A percentile compares a stretch with the other conserved stretches of the same genome.
These are phyloP conservation scores for Arctopsyche grandis DNA, from an alignment of 1,140 invertebrate species.

Conservation along the genomic window DNA sequence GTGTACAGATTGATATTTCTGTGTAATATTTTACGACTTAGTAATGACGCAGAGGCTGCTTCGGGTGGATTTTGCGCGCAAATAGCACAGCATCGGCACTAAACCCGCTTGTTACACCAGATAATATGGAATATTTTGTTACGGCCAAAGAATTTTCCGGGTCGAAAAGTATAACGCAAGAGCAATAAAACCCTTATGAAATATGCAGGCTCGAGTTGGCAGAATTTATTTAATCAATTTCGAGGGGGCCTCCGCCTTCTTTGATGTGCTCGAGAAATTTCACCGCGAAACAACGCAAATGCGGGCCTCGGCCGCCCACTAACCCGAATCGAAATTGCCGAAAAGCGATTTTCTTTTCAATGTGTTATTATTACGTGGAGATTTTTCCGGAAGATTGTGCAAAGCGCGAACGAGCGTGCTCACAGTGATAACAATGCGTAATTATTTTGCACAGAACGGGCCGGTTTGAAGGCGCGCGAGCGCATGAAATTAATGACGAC, in stretches of 20 bases:
- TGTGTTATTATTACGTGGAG: not conserved
- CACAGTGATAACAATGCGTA: not conserved
- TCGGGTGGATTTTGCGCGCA: not conserved
- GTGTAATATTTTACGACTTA: not conserved
- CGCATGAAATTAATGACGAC: too few species aligned
- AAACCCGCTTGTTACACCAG: constrained; percentile 29
- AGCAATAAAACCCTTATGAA: constrained; percentile 48
- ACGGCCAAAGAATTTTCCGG: constrained; percentile 42
- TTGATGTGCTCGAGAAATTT: constrained; percentile 38
- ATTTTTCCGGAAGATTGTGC: not conserved
- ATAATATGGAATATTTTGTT: constrained; percentile 42
- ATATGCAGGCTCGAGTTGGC: constrained; percentile 41
- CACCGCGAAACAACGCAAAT: not conserved
- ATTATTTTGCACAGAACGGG: not conserved
- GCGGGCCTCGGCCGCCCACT: not conserved
- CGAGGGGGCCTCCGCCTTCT: constrained; percentile 3
- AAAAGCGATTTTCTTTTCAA: constrained; percentile 16
- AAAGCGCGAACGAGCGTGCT: not conserved
- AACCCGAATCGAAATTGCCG: not conserved
- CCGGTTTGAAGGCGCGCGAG: too few species aligned
- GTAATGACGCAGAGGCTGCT: not conserved
- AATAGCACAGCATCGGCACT: constrained; percentile 14
- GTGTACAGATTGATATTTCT: not conserved
- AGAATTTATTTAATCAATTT: constrained; percentile 47
- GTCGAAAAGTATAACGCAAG: constrained; percentile 41